Base-by-base conservation (phyloP, 2,113 vertebrate genomes). In the Atherinomorus stipes region DNA sequence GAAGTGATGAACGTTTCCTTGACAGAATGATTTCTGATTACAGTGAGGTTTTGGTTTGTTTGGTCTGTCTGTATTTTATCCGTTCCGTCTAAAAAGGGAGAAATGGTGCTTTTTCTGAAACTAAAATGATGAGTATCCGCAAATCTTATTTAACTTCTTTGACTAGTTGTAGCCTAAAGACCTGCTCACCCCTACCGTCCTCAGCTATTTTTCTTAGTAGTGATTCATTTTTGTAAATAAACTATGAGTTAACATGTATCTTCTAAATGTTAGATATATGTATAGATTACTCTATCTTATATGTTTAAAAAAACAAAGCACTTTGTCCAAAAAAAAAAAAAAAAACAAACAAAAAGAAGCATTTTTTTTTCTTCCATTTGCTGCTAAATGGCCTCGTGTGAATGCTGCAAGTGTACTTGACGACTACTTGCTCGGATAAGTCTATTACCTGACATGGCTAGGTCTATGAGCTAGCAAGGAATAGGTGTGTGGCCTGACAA, bases 351-450 rank as follows among this genome's bases (percentile, higher is more conserved):
- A 71, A 81, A 82, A 42, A 75, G 90, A 87, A 93, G 91, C 58
- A 85, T 89, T 92, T 96, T 97, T 96, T 76, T 97, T 97, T 95
- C 96, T 99, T 96, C 97, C 96, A 97, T 97, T 97, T 98, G 97
- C 97, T 99, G 97, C 97, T 99, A 98, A 91, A 96, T 93, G 96
- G 96, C 95, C 96, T 97, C 92, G 95, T 96, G 95, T 96, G 97
- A 98, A 96, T 96, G 97, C 97, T 98, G 97, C 96, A 97, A 87
- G 95, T 94, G 91, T 95, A 96, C 96, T 95, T 88, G 96, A 96
- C 88, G 94, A 95, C 94, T 94, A 95, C 93, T 89, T 84, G 81
- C 90, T 69, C 25, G 69, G 75, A 79, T 78, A 47, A 69, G 78
- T 85, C 66, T 84, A 79, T 77, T 61, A 68, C 78, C 76, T 80